phyloP scores from a whole-genome alignment of 2,888 invertebrate genomes.

The Xestia ashworthii region DNA sequence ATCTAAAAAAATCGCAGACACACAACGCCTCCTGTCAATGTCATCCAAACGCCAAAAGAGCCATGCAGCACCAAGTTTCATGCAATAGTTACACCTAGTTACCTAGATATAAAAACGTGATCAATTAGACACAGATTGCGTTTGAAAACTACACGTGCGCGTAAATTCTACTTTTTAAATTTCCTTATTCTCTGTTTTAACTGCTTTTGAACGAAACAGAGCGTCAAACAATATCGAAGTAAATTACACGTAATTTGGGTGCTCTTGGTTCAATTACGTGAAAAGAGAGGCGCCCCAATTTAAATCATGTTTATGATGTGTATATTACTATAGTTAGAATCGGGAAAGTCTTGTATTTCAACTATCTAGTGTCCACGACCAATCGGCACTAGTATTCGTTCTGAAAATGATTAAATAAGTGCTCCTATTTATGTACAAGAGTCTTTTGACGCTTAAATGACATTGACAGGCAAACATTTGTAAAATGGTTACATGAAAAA shows the following conservation, averaged over 20 bases:
- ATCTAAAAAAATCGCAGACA: neutral
- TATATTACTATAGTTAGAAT: neutral
- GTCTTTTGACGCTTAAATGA: neutral
- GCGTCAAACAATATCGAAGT: slow-evolving; percentile 57
- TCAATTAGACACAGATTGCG: slow-evolving; percentile 18
- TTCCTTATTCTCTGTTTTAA: slow-evolving; percentile 42
- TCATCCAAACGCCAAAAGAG: neutral
- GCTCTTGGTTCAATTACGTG: slow-evolving; percentile 28
- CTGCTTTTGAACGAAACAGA: slow-evolving; percentile 49
- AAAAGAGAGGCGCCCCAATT: slow-evolving; percentile 1
- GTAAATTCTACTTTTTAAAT: slow-evolving; percentile 47
- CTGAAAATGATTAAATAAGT: neutral
- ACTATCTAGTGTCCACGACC: neutral
- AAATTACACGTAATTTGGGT: slow-evolving; percentile 52
- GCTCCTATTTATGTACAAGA: neutral
- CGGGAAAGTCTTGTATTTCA: neutral
- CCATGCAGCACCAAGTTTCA: neutral
- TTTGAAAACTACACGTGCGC: slow-evolving; percentile 40
- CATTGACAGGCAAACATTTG: neutral
- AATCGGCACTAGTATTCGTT: neutral
- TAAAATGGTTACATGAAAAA: neutral
- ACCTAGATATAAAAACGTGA: slow-evolving; percentile 30
- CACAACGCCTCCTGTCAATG: neutral
- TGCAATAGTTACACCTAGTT: slow-evolving; percentile 2
- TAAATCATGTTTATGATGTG: neutral